Evolutionary conservation across 2,113 vertebrate genomes (phyloP), one percentile per base, ranked within the genome.

Genomic region (Tupaia chinensis): DNA sequence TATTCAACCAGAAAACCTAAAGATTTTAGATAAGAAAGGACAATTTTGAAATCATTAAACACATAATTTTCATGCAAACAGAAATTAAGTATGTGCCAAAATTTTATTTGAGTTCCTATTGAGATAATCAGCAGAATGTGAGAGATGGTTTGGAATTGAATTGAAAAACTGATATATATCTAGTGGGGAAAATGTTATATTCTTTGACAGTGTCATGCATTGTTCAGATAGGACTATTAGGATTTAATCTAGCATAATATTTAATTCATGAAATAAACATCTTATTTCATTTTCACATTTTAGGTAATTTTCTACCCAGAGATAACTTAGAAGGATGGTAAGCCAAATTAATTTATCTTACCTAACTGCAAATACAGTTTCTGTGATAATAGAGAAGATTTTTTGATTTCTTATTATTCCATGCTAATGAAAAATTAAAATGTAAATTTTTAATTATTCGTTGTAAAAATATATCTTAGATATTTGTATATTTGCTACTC

Each of bases 11-110:
- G 34, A 82, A 58, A 13, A 7, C 87, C 11, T 74, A 65, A 90
- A 90, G 11, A 83, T 29, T 65, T 20, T 29, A 72, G 22, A 73
- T 9, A 89, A 17, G 1, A 69, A 29, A 78, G 11, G 7, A 53
- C 7, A 80, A 76, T 76, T 95, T 70, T 76, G 25, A 94, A 87
- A 74, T 74, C 17, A 14, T 66, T 88, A 94, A 87, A 65, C 19
- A 84, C 0, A 8, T 14, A 68, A 44, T 32, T 93, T 80, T 94
- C 27, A 76, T 16, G 20, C 32, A 76, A 32, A 65, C 22, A 89
- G 17, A 76, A 66, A 79, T 15, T 61, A 87, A 91, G 27, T 27
- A 77, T 10, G 15, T 56, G 72, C 23, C 44, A 85, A 91, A 77
- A 8, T 61, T 84, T 82, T 82, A 66, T n/a, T n/a, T 66, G n/a